Evolutionary conservation across 2,888 invertebrate species (phyloP).

Genomic region (Drosophila birchii): DNA sequence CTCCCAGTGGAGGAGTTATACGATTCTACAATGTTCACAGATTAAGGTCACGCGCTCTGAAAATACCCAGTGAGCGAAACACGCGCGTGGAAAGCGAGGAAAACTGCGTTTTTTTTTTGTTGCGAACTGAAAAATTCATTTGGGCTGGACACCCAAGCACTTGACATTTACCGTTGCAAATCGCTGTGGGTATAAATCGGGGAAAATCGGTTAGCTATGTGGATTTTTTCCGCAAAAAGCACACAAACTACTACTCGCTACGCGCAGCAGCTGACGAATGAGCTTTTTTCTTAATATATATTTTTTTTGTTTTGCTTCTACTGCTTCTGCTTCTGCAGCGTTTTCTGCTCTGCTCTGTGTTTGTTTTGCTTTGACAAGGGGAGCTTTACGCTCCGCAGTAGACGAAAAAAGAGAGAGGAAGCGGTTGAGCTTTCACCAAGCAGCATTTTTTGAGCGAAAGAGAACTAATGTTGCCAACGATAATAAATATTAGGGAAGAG

Average conservation of each 20-base stretch:
- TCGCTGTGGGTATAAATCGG: slow-evolving; percentile 31
- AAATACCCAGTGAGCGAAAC: not conserved
- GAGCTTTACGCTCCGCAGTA: not conserved
- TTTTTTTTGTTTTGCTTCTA: slow-evolving; percentile 39
- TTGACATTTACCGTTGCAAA: slow-evolving; percentile 39
- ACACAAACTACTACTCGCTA: slow-evolving; percentile 82
- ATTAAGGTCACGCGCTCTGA: slow-evolving; percentile 28
- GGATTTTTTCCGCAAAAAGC: slow-evolving; percentile 53
- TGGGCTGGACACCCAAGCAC: slow-evolving; percentile 10
- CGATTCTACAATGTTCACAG: slow-evolving; percentile 10
- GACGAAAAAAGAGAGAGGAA: not conserved
- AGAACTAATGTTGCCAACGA: slow-evolving; percentile 5
- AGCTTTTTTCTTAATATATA: slow-evolving; percentile 81
- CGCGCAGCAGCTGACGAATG: slow-evolving; percentile 84
- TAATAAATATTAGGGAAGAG: not conserved
- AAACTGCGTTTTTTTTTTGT: slow-evolving; percentile 6
- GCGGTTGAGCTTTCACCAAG: slow-evolving; percentile 11
- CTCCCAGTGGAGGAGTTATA: slow-evolving; percentile 1
- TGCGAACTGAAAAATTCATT: not conserved
- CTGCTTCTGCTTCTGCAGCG: slow-evolving; percentile 46
- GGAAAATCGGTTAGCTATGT: slow-evolving; percentile 55
- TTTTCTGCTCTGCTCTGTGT: slow-evolving; percentile 36
- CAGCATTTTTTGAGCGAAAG: slow-evolving; percentile 36
- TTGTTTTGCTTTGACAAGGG: slow-evolving; percentile 43
- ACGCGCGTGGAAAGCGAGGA: slow-evolving; percentile 10